Base-by-base conservation (phyloP, 2,888 invertebrate genomes). In the Mesorhabditis belari region DNA sequence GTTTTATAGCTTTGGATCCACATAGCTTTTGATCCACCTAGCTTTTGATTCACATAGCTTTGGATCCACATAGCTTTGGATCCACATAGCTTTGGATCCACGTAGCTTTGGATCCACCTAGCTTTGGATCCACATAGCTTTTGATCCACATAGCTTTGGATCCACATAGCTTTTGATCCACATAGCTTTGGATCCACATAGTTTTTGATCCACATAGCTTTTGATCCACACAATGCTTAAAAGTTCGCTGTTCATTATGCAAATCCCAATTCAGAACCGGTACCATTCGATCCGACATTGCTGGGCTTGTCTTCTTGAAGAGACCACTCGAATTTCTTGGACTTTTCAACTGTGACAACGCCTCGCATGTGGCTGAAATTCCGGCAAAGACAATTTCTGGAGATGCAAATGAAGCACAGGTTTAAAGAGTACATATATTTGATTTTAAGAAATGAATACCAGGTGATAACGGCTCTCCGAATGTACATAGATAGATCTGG, bases 281-380 rank as follows among this genome's bases (percentile, higher is more conserved):
- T 56, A 53, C 44, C 19, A 63, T 78, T 17, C 62, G 63, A 19
- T 75, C 76, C 69, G 90, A 92, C 81, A 93, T 96, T 77, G 90
- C 90, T 4, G 95, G 94, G 0, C 85, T 95, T 24, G 87, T 88
- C 23, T 87, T 87, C 56, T 88, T 90, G 0, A 84, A 87, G 63
- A 86, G 86, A 58, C 90, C 90, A 0, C 85, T 95, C 69, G 88
- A 91, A 77, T 96, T 92, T 83, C 86, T 96, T 17, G 95, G 95
- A 1, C 84, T 96, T 5, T 92, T 93, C 81, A 90, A 90, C 67
- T 92, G 94, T 52, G 87, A 92, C 83, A 90, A 89, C 81, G 92
- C 94, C 25, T 92, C 92, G 81, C 88, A 89, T 72, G 86, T 93
- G 65, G 88, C 89, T 81, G 90, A 92, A 82, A 90, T 95, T 76